Base-by-base conservation (phyloP, 2,797 vertebrate genomes). In the Gallinago solitaria region DNA sequence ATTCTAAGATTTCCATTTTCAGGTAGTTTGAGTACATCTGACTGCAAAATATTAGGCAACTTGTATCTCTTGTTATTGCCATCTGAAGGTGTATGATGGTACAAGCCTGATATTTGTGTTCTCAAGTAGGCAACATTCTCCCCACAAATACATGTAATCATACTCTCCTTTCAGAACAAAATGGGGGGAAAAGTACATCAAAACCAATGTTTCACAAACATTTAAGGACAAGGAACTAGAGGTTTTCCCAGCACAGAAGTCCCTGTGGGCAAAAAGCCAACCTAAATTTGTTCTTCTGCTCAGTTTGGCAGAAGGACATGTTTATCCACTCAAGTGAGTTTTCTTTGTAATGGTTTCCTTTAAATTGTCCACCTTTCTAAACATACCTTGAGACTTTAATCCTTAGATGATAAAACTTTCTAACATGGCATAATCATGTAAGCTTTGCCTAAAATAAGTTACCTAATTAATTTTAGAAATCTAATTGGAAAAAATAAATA, bases 321-420 rank as follows among this genome's bases (percentile, higher is more conserved):
- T 93, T 97, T 94, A 94, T 77, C 70, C 77, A 95, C 70, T 87
- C 85, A 87, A 91, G 54, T 84, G 85, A 73, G 56, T 82, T 93
- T 85, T 94, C 43, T 51, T 87, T 94, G 75, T 91, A 93, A 90
- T 77, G 54, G 14, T 82, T 80, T 84, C 65, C 59, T 87, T 63
- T 86, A 93, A 93, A 93, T 68, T 14, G 6, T 59, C 78, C 63
- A n/a, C 74, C 67, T 92, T 95, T 70, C 67, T 80, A 83, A 94
- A 74, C 21, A 87, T 43, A 14, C 17, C 54, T 63, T 73, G 79
- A 88, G 28, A 67, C 39, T 77, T 90, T 84, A 91, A 89, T 94
- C 43, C 32, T 86, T 73, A 71, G 9, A 63, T 57, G 37, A 80
- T 76, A 86, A 89, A 90, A 48, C 45, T 70, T 90, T 75, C 45